phyloP scores from a whole-genome alignment of 2,797 vertebrate species.

The Paratrypauchen microcephalus region DNA sequence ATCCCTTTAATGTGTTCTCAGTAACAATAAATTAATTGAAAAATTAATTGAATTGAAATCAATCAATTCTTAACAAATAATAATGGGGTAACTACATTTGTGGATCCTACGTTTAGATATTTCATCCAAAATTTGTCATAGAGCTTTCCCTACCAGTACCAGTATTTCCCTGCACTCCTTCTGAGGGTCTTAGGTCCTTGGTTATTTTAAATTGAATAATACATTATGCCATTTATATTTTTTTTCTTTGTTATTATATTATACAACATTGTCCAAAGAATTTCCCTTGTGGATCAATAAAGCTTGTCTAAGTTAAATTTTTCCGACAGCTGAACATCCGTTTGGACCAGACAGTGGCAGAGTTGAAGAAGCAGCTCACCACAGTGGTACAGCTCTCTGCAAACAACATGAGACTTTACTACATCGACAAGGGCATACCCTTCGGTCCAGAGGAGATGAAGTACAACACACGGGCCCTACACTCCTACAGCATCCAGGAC shows the following conservation, averaged over 20 bases:
- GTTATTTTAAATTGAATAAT: not conserved
- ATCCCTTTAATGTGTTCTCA: too few species aligned
- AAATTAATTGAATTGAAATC: too few species aligned
- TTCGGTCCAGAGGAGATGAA: conserved; percentile 96
- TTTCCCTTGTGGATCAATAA: too few species aligned
- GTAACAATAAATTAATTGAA: too few species aligned
- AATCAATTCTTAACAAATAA: too few species aligned
- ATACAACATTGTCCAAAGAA: too few species aligned
- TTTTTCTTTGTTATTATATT: too few species aligned
- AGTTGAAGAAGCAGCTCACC: conserved; percentile 91
- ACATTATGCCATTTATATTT: not conserved
- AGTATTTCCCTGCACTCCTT: not conserved
- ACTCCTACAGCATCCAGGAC: conserved; percentile 95
- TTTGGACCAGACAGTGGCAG: conserved; percentile 94
- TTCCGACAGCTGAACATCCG: conserved; percentile 83
- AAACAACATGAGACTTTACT: conserved; percentile 93
- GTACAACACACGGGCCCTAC: conserved; percentile 88
- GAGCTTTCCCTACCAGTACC: too few species aligned
- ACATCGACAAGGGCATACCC: conserved; percentile 85
- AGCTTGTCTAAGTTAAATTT: not conserved
- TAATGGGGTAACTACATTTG: too few species aligned
- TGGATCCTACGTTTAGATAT: too few species aligned
- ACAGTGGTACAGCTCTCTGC: conserved; percentile 88
- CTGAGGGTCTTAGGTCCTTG: not conserved
- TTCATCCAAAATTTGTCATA: not conserved